A percentile compares a stretch with the other conserved stretches of the same genome.
These are phyloP conservation scores for Tetramorium bicarinatum DNA, from an alignment of 2,888 invertebrate species.

Conservation along the genomic window DNA sequence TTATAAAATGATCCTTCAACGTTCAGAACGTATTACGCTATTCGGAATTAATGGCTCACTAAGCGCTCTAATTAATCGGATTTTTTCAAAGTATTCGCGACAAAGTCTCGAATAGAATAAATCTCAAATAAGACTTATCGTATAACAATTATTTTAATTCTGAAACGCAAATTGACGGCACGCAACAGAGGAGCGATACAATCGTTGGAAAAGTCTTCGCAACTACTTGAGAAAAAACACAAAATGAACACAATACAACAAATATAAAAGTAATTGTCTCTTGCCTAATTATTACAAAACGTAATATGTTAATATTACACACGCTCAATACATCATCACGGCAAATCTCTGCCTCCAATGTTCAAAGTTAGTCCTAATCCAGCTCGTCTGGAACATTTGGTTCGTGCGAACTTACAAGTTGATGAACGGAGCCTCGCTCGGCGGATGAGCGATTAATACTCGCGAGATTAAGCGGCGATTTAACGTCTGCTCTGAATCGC, in stretches of 20 bases:
- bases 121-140: neutral
- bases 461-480: conserved; percentile 47
- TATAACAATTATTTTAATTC: conserved; percentile 11
- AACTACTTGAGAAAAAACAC: neutral
- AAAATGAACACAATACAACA: neutral
- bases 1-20: conserved; percentile 21
- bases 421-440: conserved; percentile 18
- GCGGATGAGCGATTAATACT: conserved; percentile 46
- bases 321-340: neutral
- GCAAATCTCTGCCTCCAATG: conserved; percentile 17
- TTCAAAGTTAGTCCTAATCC: neutral
- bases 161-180: neutral
- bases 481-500: conserved; percentile 52
- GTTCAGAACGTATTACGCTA: neutral
- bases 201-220: neutral
- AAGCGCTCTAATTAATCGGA: conserved; percentile 10
- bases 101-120: too few species aligned
- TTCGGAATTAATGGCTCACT: conserved; percentile 12
- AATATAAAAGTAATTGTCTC: neutral
- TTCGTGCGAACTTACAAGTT: conserved; percentile 14
- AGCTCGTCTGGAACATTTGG: conserved; percentile 4
- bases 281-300: neutral
- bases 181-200: neutral
- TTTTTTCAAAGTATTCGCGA: neutral
- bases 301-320: neutral